Evolutionary conservation across 2,888 invertebrate species (phyloP), one percentile per base, ranked within the genome.

Genomic region (Netelia virgata): DNA sequence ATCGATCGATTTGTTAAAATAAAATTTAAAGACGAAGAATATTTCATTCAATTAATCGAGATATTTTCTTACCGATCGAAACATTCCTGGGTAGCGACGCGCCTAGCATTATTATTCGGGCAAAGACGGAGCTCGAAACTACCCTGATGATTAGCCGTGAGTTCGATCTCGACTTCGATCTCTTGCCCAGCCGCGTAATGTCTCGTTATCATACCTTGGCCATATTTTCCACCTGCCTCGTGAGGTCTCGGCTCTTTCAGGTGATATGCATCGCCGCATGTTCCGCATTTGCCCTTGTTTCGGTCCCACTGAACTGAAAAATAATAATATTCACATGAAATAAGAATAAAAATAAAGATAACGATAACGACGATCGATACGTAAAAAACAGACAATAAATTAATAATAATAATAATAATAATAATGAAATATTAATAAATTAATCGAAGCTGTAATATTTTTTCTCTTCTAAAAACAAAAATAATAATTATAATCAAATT

Each of bases 91-190:
- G 96, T 96, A 2, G 97, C 97, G 93, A 97, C 97, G 86, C 95
- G 95, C 0, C 94, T 94, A 0, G 97, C 96, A 93, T 98, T 97
- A 91, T 97, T 97, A 91, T 97, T 97, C 0, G 98, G 98, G 87
- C 98, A 98, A 0, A 98, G 94, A 90, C 96, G 96, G 94, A 98
- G 95, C 91, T 97, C 97, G 91, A 98, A 98, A 57, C 97, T 95
- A 0, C 98, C 98, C 90, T 96, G 96, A 93, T 98, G 98, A 93
- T 98, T 98, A 0, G 98, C 97, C 0, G 98, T 98, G 57, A 98
- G 93, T 91, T 98, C 98, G 6, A 98, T 95, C 94, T 97, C 97
- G 3, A 98, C 95, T 90, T 97, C 97, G 75, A 98, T 97, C 94
- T 96, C 96, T 96, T 98, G 97, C 43, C 98, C 98, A 1, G 96